Conservation (phyloP, 2,888 invertebrate genomes). For the Conchocele bisecta region DNA sequence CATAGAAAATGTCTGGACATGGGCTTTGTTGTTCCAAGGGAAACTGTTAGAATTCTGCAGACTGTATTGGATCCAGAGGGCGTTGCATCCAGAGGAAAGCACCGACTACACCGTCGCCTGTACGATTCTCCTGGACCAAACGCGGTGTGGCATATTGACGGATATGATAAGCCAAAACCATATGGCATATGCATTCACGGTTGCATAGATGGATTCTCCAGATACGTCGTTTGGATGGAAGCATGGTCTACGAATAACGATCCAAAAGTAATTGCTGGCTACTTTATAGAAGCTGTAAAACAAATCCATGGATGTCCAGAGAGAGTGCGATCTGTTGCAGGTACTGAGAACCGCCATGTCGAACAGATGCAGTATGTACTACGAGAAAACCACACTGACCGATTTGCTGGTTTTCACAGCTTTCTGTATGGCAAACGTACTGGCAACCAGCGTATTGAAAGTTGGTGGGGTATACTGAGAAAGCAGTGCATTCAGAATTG, state of each 20-base stretch:
- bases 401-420: slow-evolving; percentile 8
- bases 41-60: slow-evolving; percentile 27
- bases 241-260: slow-evolving; percentile 44
- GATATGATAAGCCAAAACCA: slow-evolving; percentile 59
- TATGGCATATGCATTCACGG: slow-evolving; percentile 61
- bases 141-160: slow-evolving; percentile 57
- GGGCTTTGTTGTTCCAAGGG: slow-evolving; percentile 18
- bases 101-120: slow-evolving; percentile 33
- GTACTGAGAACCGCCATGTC: slow-evolving; percentile 34
- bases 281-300: slow-evolving; percentile 18
- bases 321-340: slow-evolving; percentile 31
- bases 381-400: slow-evolving; percentile 2
- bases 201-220: slow-evolving; percentile 57
- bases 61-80: slow-evolving; percentile 28
- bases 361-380: slow-evolving; percentile 26
- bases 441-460: slow-evolving; percentile 55
- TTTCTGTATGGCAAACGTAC: slow-evolving; percentile 42
- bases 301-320: slow-evolving; percentile 15
- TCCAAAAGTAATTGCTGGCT: slow-evolving; percentile 37
- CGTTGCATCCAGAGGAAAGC: slow-evolving; percentile 5
- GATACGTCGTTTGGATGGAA: slow-evolving; percentile 56
- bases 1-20: slow-evolving; percentile 10
- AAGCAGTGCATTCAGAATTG: slow-evolving; percentile 37
- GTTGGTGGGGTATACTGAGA: slow-evolving; percentile 51
- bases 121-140: slow-evolving; percentile 53